Evolutionary conservation across 2,113 vertebrate species (phyloP).

Genomic region (Pica pica): DNA sequence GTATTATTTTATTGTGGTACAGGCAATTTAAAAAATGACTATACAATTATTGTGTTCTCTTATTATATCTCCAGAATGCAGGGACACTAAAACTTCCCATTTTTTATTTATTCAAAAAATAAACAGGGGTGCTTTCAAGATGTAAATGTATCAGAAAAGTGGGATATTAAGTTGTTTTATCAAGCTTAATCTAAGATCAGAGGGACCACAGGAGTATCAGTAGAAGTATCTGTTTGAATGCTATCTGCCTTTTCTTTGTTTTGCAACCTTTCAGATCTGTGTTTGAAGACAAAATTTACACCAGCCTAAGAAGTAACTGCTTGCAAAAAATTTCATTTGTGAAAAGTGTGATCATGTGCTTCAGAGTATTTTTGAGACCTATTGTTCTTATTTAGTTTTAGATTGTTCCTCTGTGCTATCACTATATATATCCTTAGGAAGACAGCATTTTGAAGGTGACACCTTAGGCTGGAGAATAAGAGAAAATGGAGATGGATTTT

Average conservation of each 20-base stretch:
- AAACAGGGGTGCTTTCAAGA: background rate
- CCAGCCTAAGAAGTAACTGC: background rate
- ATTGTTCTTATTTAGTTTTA: background rate
- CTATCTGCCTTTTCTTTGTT: background rate
- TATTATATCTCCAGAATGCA: background rate
- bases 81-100: background rate
- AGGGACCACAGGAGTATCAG: background rate
- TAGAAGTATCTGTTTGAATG: background rate
- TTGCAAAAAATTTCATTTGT: background rate
- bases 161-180: background rate
- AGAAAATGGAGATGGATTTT: background rate
- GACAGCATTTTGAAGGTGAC: background rate
- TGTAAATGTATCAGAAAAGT: background rate
- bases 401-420: background rate
- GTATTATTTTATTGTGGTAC: background rate
- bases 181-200: background rate
- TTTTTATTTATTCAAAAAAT: background rate
- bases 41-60: background rate
- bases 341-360: rapidly evolving
- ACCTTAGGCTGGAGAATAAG: background rate
- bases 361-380: background rate
- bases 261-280: background rate
- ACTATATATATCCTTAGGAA: background rate
- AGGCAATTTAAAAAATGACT: background rate
- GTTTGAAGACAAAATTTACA: background rate